Evolutionary conservation across 2,797 vertebrate species (phyloP).

Genomic region (Helostoma temminkii): DNA sequence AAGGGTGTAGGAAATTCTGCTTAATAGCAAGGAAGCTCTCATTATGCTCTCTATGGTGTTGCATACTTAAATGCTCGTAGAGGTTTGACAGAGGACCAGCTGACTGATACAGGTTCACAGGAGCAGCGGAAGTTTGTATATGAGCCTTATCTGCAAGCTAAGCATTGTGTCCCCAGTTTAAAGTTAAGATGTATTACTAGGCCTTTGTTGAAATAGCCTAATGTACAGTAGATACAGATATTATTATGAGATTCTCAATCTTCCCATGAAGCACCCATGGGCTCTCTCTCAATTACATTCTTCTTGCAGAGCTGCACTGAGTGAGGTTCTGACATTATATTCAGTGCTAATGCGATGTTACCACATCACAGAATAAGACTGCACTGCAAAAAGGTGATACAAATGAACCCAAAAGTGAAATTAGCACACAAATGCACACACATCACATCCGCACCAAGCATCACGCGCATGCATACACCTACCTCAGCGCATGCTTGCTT

Average conservation of each 20-base stretch:
- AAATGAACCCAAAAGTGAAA: conserved; percentile 74
- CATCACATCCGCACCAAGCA: neutral
- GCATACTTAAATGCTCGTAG: conserved; percentile 11
- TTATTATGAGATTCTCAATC: conserved; percentile 67
- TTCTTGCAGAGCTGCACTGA: conserved; percentile 47
- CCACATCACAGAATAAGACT: conserved; percentile 64
- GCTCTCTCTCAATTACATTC: conserved; percentile 74
- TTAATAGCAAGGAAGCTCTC: conserved; percentile 63
- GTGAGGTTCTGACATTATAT: conserved; percentile 69
- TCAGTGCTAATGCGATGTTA: conserved; percentile 75
- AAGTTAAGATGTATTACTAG: conserved; percentile 55
- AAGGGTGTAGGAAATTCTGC: conserved; percentile 64
- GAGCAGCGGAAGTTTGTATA: conserved; percentile 1
- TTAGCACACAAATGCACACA: conserved; percentile 45
- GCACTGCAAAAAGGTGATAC: conserved; percentile 68
- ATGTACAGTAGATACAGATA: conserved; percentile 58
- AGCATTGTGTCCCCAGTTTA: conserved; percentile 40
- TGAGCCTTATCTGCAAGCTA: conserved; percentile 31
- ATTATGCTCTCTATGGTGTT: conserved; percentile 37
- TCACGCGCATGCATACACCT: conserved; percentile 9
- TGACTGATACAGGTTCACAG: conserved; percentile 20
- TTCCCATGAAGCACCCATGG: conserved; percentile 64
- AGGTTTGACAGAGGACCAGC: conserved; percentile 18
- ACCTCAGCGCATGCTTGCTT: neutral
- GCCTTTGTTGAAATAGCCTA: conserved; percentile 58